Evolutionary conservation across 1,140 invertebrate species (phyloP), one percentile per base, ranked within the genome.

Genomic region (Papilio polyxenes): DNA sequence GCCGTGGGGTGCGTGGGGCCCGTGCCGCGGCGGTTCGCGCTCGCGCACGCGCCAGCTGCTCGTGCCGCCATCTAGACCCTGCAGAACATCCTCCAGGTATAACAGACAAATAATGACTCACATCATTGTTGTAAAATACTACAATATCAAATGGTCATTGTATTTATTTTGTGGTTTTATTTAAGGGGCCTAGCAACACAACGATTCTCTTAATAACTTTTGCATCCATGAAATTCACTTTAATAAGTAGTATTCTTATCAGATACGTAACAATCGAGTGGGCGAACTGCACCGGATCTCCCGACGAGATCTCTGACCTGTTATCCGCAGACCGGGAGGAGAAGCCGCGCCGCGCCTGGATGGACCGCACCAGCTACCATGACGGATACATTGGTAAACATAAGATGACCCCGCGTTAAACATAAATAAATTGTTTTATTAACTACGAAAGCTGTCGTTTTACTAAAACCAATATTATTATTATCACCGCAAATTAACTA

Each of bases 221-320:
- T 53, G 0, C 51, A 53, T 53, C 51, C 56, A 59, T 17, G 10
- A 59, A 0, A 59, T 20, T 62, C 17, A 3, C 40, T 20, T 62
- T 20, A 9, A 23, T 62, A 7, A 20, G 59, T 9, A 62, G 6
- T 59, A 17, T 8, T 9, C 2, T 20, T 62, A 20, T 20, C 83
- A 92, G 92, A 90, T 93, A 89, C 82, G 89, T 93, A 81, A 92
- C 92, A 2, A 93, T 93, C 83, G 90, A 93, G 76, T 93, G 92
- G 92, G 90, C 92, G 5, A 93, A 93, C 88, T 93, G 92, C 86
- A 92, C 89, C 6, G 88, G 88, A 2, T 87, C 89, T 4, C 83
- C 87, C 13, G 86, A 90, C 59, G 89, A 91, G 81, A 86, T 91
- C 44, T 87, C 88, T 1, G 92, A 90, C 76, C 82, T 91, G 82